Evolutionary conservation across 30 jellyfish, hydroid and myxozoan genomes (phyloP), one percentile per base, ranked within the genome.

Genomic region (Aurelia aurita): DNA sequence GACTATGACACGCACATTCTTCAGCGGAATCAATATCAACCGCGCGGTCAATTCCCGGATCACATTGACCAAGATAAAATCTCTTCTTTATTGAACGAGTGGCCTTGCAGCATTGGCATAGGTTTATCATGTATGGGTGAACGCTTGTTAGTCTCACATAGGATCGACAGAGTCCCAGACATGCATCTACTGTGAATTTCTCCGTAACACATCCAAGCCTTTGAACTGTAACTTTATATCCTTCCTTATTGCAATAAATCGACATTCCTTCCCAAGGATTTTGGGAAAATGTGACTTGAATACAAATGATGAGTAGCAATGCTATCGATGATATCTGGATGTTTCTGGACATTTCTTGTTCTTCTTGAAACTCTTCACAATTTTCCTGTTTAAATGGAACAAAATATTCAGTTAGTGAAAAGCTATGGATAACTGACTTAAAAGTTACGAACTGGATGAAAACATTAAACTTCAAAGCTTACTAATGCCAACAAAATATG

Each of bases 91-190:
- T 58, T 0, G 72, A 60, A 34, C 49, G 55, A 18, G 82, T 25
- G 21, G 91, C 91, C 44, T 55, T 67, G 84, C 91, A 81, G 59
- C 91, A 81, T 54, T 66, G 74, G 85, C 91, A 81, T 7, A 26
- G 32, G 73, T 51, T 81, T 61, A n/a, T 28, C 84, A 67, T 51
- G 68, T 49, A 46, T 7, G 91, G 91, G 29, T 47, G 78, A 59
- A 8, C 25, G 21, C 58, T 29, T 19, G 53, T 54, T 66, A 81
- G 27, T 29, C 58, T 63, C 3, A 55, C 85, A 67, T 66, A 81
- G 0, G 91, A 81, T 31, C 20, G 54, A 32, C 90, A 80, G 20
- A 81, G 69, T 23, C 91, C 91, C 22, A 81, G 79, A 68, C 91
- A 81, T 9, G 91, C 91, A 21, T 43, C n/a, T 0, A 58, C 49